A percentile compares a stretch with the other conserved stretches of the same genome.
phyloP scores from a whole-genome alignment of 2,113 vertebrate genomes.

The Romanogobio albipinnatus region DNA sequence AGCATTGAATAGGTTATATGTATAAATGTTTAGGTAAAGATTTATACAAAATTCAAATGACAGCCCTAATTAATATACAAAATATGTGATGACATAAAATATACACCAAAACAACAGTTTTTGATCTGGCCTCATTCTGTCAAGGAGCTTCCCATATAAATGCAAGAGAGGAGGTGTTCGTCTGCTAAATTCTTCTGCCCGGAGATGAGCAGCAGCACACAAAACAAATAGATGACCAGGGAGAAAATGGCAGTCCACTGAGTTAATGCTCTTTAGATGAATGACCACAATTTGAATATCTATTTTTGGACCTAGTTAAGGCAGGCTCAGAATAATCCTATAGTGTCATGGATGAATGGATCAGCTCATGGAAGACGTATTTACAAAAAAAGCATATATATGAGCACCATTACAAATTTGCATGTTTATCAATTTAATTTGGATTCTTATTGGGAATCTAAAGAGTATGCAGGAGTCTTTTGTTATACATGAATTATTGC shows the following conservation, averaged over 20 bases:
- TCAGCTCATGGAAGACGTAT: background rate
- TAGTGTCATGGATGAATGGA: background rate
- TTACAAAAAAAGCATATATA: background rate
- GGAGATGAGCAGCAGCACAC: background rate
- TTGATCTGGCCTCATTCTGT: constrained; percentile 32
- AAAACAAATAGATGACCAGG: constrained; percentile 41
- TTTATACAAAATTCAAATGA: background rate
- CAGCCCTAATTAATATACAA: background rate
- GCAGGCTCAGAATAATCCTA: constrained; percentile 9
- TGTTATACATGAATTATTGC: background rate
- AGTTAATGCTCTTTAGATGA: constrained; percentile 27
- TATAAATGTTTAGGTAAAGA: background rate
- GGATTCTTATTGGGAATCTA: background rate
- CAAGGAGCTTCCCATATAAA: background rate
- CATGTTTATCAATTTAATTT: background rate
- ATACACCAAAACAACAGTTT: background rate
- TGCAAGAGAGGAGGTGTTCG: background rate
- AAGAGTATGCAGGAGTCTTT: background rate
- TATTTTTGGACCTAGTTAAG: constrained; percentile 36
- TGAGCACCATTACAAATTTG: background rate
- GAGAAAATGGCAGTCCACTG: background rate
- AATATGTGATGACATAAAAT: background rate
- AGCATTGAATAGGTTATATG: background rate
- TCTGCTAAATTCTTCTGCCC: background rate
- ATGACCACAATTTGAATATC: constrained; percentile 40